Base-by-base conservation (phyloP, 37 sponge, comb jelly and placozoan species). In the Haliclona indistincta region DNA sequence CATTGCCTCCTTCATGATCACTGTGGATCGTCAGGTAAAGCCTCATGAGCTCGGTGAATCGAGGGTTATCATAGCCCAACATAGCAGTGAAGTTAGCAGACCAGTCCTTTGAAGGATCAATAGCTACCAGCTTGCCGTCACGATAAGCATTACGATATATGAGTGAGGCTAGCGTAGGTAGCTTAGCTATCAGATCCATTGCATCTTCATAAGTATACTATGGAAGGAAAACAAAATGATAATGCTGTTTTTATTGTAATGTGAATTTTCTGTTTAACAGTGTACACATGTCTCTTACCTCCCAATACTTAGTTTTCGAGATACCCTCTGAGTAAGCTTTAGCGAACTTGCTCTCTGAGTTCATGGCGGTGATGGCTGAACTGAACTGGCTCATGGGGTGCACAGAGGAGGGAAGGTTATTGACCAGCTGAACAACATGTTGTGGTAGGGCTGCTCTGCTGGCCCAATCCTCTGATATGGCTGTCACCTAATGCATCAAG, bases 1-100 rank as follows among this genome's bases (percentile, higher is more conserved):
- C 99, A 71, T 97, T 97, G 38, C 99, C 99, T 33, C 99, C 99
- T 75, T 97, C 99, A 65, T 97, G 99, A 78, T 97, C 99, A 29
- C 77, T 81, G 76, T 98, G 99, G 71, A 98, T 98, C 56, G 95
- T 95, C 22, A 98, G 89, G 72, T 98, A 98, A 49, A 98, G 96
- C 0, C 99, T 66, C 84, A 98, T 73, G 53, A 95, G 84, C 65
- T 98, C 98, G 13, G 80, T 85, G 69, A 90, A 90, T 67, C 71
- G 63, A 2, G 76, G 72, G 54, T 84, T 64, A 25, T 80, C 63
- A 30, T 80, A 90, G 39, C 99, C 99, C 55, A 98, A 85, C 96
- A 98, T 95, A 82, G 76, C 56, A 55, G 99, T 74, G 71, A 95
- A 98, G 82, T 98, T 98, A 49, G 93, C 93, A 19, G 93, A 89